Conservation (phyloP, 2,113 vertebrate species). For the Atractosteus spatula region DNA sequence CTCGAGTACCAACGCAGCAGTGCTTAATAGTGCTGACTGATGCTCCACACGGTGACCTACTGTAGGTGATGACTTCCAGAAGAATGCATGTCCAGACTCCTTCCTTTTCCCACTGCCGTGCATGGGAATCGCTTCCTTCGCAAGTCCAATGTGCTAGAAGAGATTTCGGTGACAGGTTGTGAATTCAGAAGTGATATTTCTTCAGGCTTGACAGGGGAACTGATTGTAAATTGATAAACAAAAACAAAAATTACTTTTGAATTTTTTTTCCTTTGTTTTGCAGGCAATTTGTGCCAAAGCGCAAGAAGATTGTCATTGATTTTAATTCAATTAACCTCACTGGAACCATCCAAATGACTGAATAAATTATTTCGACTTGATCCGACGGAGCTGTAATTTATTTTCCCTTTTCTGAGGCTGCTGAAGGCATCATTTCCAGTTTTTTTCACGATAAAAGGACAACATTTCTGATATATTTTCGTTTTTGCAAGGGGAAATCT, state of each 20-base stretch:
- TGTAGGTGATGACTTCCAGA: constrained; percentile 18
- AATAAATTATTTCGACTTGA: constrained; percentile 50
- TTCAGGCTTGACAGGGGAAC: background rate
- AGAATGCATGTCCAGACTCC: constrained; percentile 44
- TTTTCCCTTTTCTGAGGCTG: constrained; percentile 3
- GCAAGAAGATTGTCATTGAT: constrained; percentile 76
- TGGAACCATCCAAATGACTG: constrained; percentile 53
- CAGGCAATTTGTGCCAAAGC: constrained; percentile 79
- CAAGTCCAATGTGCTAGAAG: constrained; percentile 38
- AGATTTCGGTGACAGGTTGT: constrained; percentile 35
- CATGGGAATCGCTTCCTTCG: constrained; percentile 65
- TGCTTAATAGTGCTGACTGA: constrained; percentile 10
- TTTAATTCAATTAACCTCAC: constrained; percentile 77
- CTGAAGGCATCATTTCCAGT: background rate
- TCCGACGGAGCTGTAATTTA: constrained; percentile 17
- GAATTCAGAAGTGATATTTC: constrained; percentile 4
- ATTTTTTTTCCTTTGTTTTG: constrained; percentile 36
- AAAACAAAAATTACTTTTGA: background rate
- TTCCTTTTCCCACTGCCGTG: constrained; percentile 45
- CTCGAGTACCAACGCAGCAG: no score
- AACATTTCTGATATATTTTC: no score
- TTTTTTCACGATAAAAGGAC: background rate
- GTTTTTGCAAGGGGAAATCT: no score
- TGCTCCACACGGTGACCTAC: constrained; percentile 10
- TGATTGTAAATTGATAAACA: background rate